Conservation (phyloP, 1,140 invertebrate species). For the Nautilus pompilius region DNA sequence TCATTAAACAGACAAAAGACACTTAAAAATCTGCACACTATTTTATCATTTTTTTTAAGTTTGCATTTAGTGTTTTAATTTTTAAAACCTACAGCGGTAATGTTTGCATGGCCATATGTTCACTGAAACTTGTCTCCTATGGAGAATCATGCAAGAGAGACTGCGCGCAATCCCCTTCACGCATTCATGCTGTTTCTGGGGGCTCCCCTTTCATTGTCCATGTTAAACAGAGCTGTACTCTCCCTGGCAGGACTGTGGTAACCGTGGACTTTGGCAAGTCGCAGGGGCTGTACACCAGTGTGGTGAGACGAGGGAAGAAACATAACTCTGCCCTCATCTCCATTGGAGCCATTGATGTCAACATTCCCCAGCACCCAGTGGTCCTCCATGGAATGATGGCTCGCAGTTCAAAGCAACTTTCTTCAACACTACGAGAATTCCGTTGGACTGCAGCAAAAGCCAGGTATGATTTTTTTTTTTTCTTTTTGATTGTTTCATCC, state of each 20-base stretch:
- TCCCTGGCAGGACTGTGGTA: constrained; percentile 90
- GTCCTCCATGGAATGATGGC: constrained; percentile 97
- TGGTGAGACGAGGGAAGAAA: constrained; percentile 67
- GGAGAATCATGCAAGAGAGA: no score
- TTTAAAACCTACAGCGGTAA: no score
- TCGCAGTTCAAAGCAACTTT: constrained; percentile 82
- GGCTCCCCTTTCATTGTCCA: no score
- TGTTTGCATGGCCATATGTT: no score
- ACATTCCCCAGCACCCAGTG: constrained; percentile 95
- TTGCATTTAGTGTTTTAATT: no score
- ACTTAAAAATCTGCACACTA: no score
- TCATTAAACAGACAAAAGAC: no score
- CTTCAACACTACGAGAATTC: constrained; percentile 51
- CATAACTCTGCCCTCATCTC: constrained; percentile 84
- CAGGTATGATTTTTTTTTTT: constrained; percentile 16
- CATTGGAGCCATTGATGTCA: constrained; percentile 83
- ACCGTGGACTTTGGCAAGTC: constrained; percentile 89
- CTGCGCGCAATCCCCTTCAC: no score
- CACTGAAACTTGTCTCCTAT: no score
- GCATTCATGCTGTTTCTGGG: no score
- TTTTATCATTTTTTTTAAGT: no score
- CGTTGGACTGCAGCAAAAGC: constrained; percentile 30
- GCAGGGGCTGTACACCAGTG: constrained; percentile 74
- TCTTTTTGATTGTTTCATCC: background rate
- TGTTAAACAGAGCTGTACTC: no score